Base-by-base conservation (phyloP, 1,140 invertebrate species). In the Ceratina japonica region DNA sequence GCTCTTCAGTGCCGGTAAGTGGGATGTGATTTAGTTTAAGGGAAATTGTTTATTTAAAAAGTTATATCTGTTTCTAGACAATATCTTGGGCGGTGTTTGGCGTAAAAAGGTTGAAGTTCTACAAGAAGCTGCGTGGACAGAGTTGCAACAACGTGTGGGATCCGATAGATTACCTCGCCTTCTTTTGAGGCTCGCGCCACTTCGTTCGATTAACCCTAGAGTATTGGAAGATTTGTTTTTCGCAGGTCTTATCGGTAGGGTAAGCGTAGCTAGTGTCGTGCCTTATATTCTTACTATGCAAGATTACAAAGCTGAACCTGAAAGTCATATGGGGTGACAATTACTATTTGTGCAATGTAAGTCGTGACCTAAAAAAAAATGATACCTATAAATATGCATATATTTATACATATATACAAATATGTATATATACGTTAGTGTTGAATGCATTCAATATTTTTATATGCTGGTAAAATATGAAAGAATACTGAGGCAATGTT, bases 201-300 rank as follows among this genome's bases (percentile, higher is more conserved):
- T 98, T 24, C 94, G 97, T 62, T 95, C 95, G 59, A 95, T 98
- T 86, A 95, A 96, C 66, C 95, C 96, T 2, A 92, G 94, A 54
- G 94, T 97, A 54, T 94, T 98, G 85, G 98, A 98, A 91, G 97
- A 99, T 89, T 93, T 99, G 51, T 98, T 99, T 92, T 98, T 98
- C 90, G 96, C 97, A 16, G 97, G 97, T 22, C 94, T 98, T 52
- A 96, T 98, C 54, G 97, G 97, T n/a, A 97, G 96, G 89, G 96
- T 98, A 76, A 97, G 97, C 92, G 97, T 99, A 75, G 97, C 98
- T 90, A 97, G 95, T 89, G 96, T 98, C 81, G 97, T 98, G 91
- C 98, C 98, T 74, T 98, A 97, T 89, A 96, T 98, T 87, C 94
- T 98, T 75, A 95, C 95, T 83, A 97, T 98, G 95, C 90, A 91